Base-by-base conservation (phyloP, 2,797 vertebrate species). In the Ara ararauna region DNA sequence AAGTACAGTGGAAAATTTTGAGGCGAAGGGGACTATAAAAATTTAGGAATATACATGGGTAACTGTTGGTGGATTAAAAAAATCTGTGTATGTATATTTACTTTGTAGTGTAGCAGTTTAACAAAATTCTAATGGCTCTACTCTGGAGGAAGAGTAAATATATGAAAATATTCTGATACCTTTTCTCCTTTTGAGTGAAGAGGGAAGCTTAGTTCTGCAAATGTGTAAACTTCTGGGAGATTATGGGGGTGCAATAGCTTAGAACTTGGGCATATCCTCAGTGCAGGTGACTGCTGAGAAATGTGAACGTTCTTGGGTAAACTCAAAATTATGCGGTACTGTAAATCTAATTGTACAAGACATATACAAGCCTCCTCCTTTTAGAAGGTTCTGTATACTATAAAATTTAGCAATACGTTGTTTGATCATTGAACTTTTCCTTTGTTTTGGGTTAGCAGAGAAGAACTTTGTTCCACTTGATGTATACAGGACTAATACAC, bases 371-470 rank as follows among this genome's bases (percentile, higher is more conserved):
- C 58, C 6, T 23, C 9, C 6, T 60, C 6, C 15, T 50, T 66
- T 42, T 27, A 81, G 20, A 51, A 64, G 29, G 17, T 27, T 78
- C n/a, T 51, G 0, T 38, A 5, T 34, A 34, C 3, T 40, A 18
- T n/a, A 48, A 80, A 47, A 50, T 9, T 61, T 53, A 29, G 66
- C 9, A 9, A 2, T 65, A 9, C 48, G 11, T 20, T 60, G 11
- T 68, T 65, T 84, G 13, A 17, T 76, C 40, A n/a, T 56, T 79
- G 15, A 58, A 53, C 20, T 86, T 19, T 45, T 83, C 48, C 47
- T 89, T 36, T 90, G 20, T 87, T 90, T 84, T 85, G 96, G 74
- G 38, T 79, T 87, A 32, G 58, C 71, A 72, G 97, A 80, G 27
- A 70, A 80, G 48, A 70, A 91, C 48, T 11, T 94, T 73, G 84